Conservation (phyloP, 2,888 invertebrate genomes). For the Erpobdella octoculata region DNA sequence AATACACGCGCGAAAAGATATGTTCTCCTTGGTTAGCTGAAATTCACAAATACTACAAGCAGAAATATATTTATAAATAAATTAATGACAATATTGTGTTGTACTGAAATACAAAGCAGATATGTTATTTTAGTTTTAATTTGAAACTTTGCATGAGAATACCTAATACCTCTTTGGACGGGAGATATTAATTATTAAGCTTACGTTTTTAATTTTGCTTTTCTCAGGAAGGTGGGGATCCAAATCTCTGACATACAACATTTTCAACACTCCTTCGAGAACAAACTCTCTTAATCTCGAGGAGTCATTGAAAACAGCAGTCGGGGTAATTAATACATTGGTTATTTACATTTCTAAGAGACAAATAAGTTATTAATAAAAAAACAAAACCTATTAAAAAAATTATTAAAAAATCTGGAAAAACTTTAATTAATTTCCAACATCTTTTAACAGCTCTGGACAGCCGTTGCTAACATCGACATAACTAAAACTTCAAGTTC, state of each 20-base stretch:
- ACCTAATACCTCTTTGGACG: not conserved
- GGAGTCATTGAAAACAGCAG: not conserved
- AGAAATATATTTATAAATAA: not conserved
- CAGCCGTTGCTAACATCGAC: not conserved
- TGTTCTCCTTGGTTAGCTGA: not conserved
- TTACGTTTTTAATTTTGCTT: not conserved
- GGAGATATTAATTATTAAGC: not conserved
- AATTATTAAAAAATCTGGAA: too few species aligned
- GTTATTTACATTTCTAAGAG: not conserved
- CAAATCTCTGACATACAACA: not conserved
- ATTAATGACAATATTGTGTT: too few species aligned
- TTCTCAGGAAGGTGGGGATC: not conserved
- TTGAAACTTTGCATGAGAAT: not conserved
- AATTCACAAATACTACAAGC: not conserved
- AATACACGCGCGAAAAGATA: not conserved
- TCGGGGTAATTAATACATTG: not conserved
- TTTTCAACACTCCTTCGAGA: not conserved
- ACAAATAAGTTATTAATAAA: not conserved
- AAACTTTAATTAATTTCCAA: too few species aligned
- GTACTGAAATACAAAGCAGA: too few species aligned
- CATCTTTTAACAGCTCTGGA: slow-evolving; percentile 2
- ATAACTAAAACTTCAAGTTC: not conserved
- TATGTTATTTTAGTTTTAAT: not conserved
- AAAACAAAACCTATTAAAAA: not conserved
- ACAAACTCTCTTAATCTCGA: not conserved